phyloP scores from a whole-genome alignment of 2,888 invertebrate species.

The Cataglyphis altisquamis region DNA sequence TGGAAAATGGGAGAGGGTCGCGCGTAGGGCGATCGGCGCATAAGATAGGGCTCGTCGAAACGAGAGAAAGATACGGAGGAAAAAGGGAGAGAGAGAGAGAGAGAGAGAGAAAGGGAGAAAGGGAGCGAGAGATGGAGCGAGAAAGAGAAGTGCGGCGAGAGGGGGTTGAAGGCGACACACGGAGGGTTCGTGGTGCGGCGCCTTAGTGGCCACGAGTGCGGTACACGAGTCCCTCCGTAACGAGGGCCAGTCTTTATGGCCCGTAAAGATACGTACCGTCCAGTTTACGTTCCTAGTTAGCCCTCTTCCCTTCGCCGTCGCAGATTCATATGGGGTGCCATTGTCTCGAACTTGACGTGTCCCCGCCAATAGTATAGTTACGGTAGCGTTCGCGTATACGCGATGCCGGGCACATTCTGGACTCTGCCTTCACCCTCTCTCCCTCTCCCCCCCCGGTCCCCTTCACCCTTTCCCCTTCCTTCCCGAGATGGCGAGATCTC shows the following conservation, averaged over 20 bases:
- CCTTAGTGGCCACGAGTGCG: slow-evolving; percentile 86
- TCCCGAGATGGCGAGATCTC: slow-evolving; percentile 79
- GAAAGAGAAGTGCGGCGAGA: slow-evolving; percentile 7
- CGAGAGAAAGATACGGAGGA: slow-evolving; percentile 43
- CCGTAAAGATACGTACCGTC: slow-evolving; percentile 86
- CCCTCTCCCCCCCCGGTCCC: too few species aligned
- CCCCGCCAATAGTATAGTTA: slow-evolving; percentile 61
- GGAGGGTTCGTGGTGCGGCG: slow-evolving; percentile 82
- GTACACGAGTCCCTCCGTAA: slow-evolving; percentile 83
- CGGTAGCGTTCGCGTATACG: slow-evolving; percentile 71
- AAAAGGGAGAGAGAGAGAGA: slow-evolving; percentile 10
- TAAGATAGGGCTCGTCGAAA: slow-evolving; percentile 45
- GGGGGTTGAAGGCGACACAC: slow-evolving; percentile 73
- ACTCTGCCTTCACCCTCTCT: neutral
- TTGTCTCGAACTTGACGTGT: slow-evolving; percentile 59
- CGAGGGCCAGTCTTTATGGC: slow-evolving; percentile 85
- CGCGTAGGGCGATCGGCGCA: slow-evolving; percentile 52
- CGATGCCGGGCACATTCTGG: slow-evolving; percentile 66
- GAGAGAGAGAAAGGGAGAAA: neutral
- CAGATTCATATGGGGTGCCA: slow-evolving; percentile 34
- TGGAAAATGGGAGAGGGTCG: slow-evolving; percentile 59
- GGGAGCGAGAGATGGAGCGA: neutral
- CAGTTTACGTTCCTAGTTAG: slow-evolving; percentile 78
- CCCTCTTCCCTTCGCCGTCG: slow-evolving; percentile 7
- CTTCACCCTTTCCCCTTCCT: slow-evolving; percentile 56